phyloP scores from a whole-genome alignment of 2,797 vertebrate species.

The Liasis olivaceus region DNA sequence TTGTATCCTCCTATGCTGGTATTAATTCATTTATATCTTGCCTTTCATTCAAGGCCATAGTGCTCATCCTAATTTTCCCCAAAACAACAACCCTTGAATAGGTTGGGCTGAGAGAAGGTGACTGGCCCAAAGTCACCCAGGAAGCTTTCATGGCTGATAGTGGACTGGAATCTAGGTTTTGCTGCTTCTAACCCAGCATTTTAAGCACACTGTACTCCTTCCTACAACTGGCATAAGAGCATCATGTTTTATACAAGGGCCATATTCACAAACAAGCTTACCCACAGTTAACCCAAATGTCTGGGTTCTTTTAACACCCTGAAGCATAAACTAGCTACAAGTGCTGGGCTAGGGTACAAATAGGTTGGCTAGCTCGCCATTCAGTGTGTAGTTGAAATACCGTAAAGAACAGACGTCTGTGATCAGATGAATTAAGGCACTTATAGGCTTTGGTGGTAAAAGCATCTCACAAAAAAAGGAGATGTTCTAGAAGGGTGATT shows the following conservation, averaged over 20 bases:
- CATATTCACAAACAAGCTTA: background rate
- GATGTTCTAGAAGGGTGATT: background rate
- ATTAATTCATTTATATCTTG: background rate
- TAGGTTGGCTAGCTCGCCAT: background rate
- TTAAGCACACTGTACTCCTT: background rate
- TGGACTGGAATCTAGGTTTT: background rate
- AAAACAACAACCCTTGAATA: background rate
- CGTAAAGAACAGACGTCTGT: background rate
- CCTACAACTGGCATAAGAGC: background rate
- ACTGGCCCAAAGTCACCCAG: background rate
- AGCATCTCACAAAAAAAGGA: background rate
- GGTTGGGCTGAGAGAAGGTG: background rate
- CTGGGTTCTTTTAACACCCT: background rate
- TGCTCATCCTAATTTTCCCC: background rate
- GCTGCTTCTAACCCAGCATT: background rate
- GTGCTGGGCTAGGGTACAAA: background rate
- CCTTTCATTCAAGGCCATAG: background rate
- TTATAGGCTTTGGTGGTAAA: background rate
- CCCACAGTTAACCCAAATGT: background rate
- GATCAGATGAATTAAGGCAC: background rate
- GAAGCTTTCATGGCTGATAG: background rate
- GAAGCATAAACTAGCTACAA: background rate
- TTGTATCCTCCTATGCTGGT: background rate
- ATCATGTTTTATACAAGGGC: background rate
- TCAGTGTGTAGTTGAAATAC: background rate